A percentile compares a stretch with the other conserved stretches of the same genome.
Conservation (phyloP, 2,113 vertebrate genomes). For the Setophaga petechia region DNA sequence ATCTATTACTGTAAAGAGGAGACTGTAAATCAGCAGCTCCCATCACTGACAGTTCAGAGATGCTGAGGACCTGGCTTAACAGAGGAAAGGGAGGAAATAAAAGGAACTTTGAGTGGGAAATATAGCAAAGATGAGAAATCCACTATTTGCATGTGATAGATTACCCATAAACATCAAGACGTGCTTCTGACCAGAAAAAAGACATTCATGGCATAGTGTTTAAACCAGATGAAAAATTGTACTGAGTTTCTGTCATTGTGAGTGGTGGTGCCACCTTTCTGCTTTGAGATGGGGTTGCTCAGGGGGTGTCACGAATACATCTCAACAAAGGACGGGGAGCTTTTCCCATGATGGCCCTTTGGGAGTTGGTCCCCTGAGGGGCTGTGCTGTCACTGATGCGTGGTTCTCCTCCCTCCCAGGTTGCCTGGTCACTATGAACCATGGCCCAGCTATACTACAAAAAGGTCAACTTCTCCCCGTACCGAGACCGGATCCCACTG, state of each 20-base stretch:
- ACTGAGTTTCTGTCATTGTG: background rate
- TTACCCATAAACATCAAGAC: background rate
- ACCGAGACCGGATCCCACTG: conserved; percentile 93
- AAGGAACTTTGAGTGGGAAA: background rate
- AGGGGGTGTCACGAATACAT: background rate
- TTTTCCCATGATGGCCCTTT: rapidly evolving
- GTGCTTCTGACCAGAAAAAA: background rate
- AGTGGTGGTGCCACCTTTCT: background rate
- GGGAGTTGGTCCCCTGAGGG: background rate
- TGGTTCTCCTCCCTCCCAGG: conserved; percentile 30
- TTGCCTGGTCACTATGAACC: conserved; percentile 74
- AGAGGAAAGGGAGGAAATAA: background rate
- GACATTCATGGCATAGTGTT: background rate
- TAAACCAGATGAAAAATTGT: background rate
- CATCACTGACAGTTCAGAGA: background rate
- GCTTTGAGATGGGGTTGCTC: background rate
- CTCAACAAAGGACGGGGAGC: background rate
- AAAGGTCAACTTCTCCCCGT: conserved; percentile 93
- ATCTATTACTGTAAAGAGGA: background rate
- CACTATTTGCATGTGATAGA: background rate
- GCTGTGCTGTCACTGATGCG: rapidly evolving
- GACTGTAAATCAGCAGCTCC: background rate
- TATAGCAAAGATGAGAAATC: background rate
- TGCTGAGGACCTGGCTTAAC: background rate
- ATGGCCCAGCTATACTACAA: conserved; percentile 99